A percentile compares a stretch with the other conserved stretches of the same genome.
Evolutionary conservation across 2,888 invertebrate species (phyloP).

Genomic region (Phasia obesa): DNA sequence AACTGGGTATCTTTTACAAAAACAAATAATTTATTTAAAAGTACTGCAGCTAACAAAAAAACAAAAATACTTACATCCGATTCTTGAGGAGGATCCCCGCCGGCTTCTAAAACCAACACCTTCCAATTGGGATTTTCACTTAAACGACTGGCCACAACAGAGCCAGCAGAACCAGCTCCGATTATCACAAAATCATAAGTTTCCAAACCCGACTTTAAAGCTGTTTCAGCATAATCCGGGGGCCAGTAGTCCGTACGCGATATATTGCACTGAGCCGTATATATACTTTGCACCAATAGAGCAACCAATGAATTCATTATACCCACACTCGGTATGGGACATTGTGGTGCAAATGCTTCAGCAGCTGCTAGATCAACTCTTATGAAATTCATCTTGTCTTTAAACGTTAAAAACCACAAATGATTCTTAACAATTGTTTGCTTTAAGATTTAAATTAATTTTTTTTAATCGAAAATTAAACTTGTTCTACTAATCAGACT

Average conservation of each 20-base stretch:
- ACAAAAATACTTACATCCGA: too few species aligned
- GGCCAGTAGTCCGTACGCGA: constrained; percentile 84
- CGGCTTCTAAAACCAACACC: constrained; percentile 83
- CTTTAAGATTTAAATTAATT: too few species aligned
- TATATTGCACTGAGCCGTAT: constrained; percentile 85
- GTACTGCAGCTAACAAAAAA: too few species aligned
- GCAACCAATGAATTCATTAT: constrained; percentile 82
- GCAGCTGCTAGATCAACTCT: background rate
- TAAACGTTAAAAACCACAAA: background rate
- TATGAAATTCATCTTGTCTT: constrained; percentile 81
- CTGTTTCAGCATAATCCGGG: constrained; percentile 80
- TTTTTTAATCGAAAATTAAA: too few species aligned
- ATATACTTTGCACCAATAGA: constrained; percentile 84
- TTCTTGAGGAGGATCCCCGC: constrained; percentile 83
- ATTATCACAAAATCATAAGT: constrained; percentile 81
- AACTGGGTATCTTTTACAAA: constrained; percentile 75
- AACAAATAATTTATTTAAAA: background rate
- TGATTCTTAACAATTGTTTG: background rate
- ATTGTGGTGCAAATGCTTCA: constrained; percentile 54
- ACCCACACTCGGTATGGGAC: constrained; percentile 73
- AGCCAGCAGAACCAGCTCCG: constrained; percentile 83
- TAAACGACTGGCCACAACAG: constrained; percentile 83
- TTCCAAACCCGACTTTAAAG: constrained; percentile 77
- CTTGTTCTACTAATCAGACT: too few species aligned
- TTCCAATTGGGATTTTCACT: constrained; percentile 82